These are phyloP conservation scores for Chrysolina oricalcia DNA, from an alignment of 2,888 invertebrate species.

Conservation along the genomic window DNA sequence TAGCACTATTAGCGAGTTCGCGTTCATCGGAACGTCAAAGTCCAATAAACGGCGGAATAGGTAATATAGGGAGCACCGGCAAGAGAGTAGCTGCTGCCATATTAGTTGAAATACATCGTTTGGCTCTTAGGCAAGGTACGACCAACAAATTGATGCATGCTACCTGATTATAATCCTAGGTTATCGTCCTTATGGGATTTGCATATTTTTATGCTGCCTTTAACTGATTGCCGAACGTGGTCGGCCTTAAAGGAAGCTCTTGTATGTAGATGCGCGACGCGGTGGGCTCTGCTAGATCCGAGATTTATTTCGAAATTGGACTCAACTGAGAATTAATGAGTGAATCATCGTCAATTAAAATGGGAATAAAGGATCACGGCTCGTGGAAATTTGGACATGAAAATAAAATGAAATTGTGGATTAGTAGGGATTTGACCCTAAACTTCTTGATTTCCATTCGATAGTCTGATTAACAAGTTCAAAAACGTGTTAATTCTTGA, in stretches of 20 bases:
- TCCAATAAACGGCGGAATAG: constrained; percentile 23
- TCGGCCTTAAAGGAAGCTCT: constrained; percentile 25
- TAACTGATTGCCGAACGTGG: constrained; percentile 40
- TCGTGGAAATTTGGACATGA: too few relatives aligned
- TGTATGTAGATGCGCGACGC: constrained; percentile 21
- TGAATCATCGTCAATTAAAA: neutral
- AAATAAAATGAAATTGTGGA: too few relatives aligned
- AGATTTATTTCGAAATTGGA: constrained; percentile 15
- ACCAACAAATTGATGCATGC: constrained; percentile 56
- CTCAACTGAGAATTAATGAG: neutral
- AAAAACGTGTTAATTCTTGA: too few relatives aligned
- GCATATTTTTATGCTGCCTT: constrained; percentile 51
- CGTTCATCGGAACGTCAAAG: constrained; percentile 20
- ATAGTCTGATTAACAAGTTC: too few relatives aligned
- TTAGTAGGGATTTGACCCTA: too few relatives aligned
- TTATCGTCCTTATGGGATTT: constrained; percentile 56
- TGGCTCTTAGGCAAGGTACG: constrained; percentile 57
- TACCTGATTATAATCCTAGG: constrained; percentile 55
- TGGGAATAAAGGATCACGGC: too few relatives aligned
- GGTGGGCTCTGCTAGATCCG: neutral
- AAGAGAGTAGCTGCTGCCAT: constrained; percentile 52
- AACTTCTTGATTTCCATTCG: too few relatives aligned
- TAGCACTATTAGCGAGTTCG: constrained; percentile 23
- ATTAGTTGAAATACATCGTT: constrained; percentile 62
- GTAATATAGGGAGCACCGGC: constrained; percentile 54